These are phyloP conservation scores for Bombus difficillimus DNA, from an alignment of 1,140 invertebrate genomes.

Conservation along the genomic window DNA sequence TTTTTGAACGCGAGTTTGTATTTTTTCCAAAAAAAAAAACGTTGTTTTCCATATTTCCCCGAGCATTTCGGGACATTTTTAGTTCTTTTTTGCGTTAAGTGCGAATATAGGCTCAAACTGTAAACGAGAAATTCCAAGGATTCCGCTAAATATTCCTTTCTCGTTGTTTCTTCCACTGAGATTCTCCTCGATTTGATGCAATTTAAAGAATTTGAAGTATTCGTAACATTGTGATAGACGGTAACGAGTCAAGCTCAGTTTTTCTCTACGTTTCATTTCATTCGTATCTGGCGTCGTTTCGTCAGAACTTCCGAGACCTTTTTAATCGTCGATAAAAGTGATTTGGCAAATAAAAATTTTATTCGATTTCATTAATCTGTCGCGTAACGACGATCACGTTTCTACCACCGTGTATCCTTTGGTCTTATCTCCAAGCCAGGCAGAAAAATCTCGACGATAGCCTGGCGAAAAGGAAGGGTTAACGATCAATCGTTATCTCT, in stretches of 20 bases:
- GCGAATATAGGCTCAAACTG: no score
- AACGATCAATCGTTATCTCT: not conserved
- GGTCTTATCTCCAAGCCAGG: not conserved
- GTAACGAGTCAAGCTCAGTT: no score
- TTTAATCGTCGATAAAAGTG: not conserved
- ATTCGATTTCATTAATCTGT: not conserved
- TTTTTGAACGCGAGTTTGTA: no score
- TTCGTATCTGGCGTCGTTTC: not conserved
- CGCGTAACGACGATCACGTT: no score
- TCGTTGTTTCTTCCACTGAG: no score
- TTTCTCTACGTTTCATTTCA: not conserved
- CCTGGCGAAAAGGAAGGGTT: not conserved
- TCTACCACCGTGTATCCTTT: not conserved
- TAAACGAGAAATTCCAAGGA: no score
- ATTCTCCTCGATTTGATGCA: not conserved
- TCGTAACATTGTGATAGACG: no score
- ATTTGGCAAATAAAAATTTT: not conserved
- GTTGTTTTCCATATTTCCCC: no score
- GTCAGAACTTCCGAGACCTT: not conserved
- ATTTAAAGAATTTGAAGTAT: not conserved
- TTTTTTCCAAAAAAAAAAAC: no score
- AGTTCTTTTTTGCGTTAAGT: no score
- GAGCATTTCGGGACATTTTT: no score
- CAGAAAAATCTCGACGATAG: not conserved
- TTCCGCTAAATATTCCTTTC: no score